Conservation (phyloP, 1,140 invertebrate species). For the Pseudachorutes palmiensis region DNA sequence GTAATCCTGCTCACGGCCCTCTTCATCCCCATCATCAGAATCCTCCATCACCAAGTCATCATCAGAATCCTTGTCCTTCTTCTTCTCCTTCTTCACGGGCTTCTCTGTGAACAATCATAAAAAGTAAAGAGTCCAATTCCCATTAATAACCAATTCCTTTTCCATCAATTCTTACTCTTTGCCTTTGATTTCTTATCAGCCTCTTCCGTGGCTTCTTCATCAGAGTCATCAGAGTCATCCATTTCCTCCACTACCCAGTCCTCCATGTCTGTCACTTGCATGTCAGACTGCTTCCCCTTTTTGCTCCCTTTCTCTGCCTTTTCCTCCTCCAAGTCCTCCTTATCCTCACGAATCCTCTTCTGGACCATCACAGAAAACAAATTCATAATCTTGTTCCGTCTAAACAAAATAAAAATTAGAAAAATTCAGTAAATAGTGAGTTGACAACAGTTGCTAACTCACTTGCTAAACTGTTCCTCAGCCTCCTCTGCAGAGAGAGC, state of each 20-base stretch:
- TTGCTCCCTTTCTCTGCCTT: conserved; percentile 46
- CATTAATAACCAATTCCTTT: too few species aligned
- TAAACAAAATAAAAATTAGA: conserved; percentile 40
- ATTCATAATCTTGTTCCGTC: conserved; percentile 89
- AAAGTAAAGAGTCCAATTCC: too few species aligned
- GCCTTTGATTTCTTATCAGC: conserved; percentile 59
- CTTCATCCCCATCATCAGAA: conserved; percentile 92
- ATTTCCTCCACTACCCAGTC: conserved; percentile 68
- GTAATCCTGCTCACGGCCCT: conserved; percentile 81
- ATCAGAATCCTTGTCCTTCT: conserved; percentile 68
- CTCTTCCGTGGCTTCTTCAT: conserved; percentile 52
- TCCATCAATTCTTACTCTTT: conserved; percentile 51
- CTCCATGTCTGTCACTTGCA: conserved; percentile 82
- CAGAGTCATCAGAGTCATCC: conserved; percentile 54
- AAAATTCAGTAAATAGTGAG: background rate
- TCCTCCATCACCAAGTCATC: conserved; percentile 87
- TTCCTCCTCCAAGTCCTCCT: conserved; percentile 66
- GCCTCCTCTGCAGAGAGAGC: conserved; percentile 90
- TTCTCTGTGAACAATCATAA: conserved; percentile 13
- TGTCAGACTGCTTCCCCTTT: conserved; percentile 51
- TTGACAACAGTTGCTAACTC: conserved; percentile 19
- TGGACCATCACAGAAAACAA: conserved; percentile 88
- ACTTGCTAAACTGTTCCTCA: conserved; percentile 85
- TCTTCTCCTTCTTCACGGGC: conserved; percentile 44
- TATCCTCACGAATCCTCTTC: conserved; percentile 74